Evolutionary conservation across 2,113 vertebrate genomes (phyloP), one percentile per base, ranked within the genome.

Genomic region (Hydropotes inermis): DNA sequence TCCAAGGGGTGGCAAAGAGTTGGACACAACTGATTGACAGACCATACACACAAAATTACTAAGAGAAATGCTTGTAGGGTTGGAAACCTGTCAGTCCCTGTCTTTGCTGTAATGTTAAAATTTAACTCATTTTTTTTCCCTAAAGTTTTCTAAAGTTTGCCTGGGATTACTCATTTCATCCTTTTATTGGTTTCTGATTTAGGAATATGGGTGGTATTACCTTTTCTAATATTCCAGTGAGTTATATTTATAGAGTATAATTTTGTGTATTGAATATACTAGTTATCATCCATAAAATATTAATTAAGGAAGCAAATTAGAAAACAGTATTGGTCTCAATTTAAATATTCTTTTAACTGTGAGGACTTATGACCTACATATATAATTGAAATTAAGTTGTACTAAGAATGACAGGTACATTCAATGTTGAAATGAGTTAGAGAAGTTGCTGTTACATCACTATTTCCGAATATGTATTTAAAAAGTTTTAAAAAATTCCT

Each of bases 221-320:
- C 33, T 98, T 96, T 96, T 94, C 39, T 78, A 94, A 95, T 89
- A 84, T 43, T 84, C 76, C 4, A 81, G 60, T 23, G 89, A 95
- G 95, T 96, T 97, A 89, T 91, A 95, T 85, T 93, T 57, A 95
- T 74, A 81, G 45, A 91, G 70, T 89, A 5, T 76, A 95, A 92
- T 94, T 96, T 89, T 97, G 52, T 81, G 39, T 90, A 60, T 52
- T 81, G 30, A 54, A 60, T 82, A 96, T 3, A 78, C 27, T 81
- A 89, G 81, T 70, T 23, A 61, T 89, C 81, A 95, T 94, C 74
- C 87, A 47, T 76, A 94, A 95, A 95, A 94, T 95, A 81, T 95
- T 93, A 94, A 96, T 97, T 96, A 91, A 94, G 58, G 67, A 91
- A 94, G 58, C 15, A 94, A 91, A 88, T 95, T 97, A 95, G 90